Conservation (phyloP, 2,113 vertebrate species). For the Apodemus speciosus region DNA sequence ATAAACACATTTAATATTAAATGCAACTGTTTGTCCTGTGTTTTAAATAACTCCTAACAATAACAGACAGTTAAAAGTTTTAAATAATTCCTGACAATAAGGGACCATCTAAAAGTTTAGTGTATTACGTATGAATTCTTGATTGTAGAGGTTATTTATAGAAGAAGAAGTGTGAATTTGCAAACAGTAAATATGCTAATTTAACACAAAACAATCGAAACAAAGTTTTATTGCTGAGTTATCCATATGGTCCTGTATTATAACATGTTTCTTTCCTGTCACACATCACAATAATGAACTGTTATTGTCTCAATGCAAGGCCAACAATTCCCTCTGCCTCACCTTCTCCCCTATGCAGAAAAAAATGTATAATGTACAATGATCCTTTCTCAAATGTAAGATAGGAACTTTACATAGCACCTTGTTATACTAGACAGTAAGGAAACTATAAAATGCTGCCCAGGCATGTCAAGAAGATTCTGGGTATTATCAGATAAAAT, state of each 20-base stretch:
- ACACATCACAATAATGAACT: neutral
- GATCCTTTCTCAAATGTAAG: neutral
- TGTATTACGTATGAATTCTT: constrained; percentile 13
- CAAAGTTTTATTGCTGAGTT: neutral
- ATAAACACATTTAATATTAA: neutral
- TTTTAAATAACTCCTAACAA: constrained; percentile 29
- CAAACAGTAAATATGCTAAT: neutral
- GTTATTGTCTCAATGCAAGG: neutral
- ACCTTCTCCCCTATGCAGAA: neutral
- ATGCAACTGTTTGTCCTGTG: neutral
- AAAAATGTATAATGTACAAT: neutral
- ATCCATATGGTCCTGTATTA: neutral
- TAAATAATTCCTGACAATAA: constrained; percentile 9
- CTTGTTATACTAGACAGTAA: neutral
- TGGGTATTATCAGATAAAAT: too few relatives aligned
- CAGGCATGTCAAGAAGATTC: neutral
- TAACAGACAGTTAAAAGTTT: neutral
- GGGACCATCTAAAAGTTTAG: neutral
- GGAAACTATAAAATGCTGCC: neutral
- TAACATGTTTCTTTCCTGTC: neutral
- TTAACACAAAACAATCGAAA: constrained; percentile 2
- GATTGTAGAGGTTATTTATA: constrained; percentile 10
- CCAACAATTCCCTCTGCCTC: neutral
- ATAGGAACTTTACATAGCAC: neutral
- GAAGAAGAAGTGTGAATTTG: constrained; percentile 21